These are phyloP conservation scores for Drosophila saltans DNA, from an alignment of 1,140 invertebrate genomes.

Conservation along the genomic window DNA sequence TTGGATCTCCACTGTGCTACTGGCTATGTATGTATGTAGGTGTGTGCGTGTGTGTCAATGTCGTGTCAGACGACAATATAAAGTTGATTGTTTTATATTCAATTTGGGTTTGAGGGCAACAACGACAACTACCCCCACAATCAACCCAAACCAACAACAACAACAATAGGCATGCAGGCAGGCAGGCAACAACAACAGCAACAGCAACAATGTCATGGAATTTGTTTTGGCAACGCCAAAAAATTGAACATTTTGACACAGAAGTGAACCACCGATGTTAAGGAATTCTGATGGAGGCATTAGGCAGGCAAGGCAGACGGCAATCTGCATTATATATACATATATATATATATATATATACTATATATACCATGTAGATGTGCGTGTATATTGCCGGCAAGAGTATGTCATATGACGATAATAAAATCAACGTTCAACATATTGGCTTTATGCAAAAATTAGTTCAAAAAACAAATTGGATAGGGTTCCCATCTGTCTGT, in stretches of 20 bases:
- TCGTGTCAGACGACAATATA: conserved; percentile 78
- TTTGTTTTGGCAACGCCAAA: conserved; percentile 74
- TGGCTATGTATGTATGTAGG: background rate
- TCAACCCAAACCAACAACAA: conserved; percentile 13
- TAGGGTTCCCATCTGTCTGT: too few species aligned
- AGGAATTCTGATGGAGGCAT: background rate
- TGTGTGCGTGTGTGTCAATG: conserved; percentile 38
- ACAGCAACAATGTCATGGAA: conserved; percentile 52
- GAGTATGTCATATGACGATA: background rate
- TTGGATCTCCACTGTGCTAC: conserved; percentile 3
- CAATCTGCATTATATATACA: background rate
- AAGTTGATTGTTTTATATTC: conserved; percentile 74
- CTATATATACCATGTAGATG: background rate
- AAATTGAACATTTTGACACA: conserved; percentile 64
- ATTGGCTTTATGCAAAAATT: background rate
- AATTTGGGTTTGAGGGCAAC: conserved; percentile 52
- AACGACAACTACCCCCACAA: background rate
- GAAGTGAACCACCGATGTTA: conserved; percentile 1
- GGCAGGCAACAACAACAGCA: background rate
- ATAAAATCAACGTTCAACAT: conserved; percentile 9
- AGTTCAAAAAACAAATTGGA: too few species aligned
- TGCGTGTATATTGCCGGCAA: background rate
- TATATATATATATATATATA: background rate
- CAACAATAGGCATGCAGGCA: too few species aligned
- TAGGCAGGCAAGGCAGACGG: background rate